Conservation (phyloP, 2,797 vertebrate genomes). For the Pangasius sanitwongsei region DNA sequence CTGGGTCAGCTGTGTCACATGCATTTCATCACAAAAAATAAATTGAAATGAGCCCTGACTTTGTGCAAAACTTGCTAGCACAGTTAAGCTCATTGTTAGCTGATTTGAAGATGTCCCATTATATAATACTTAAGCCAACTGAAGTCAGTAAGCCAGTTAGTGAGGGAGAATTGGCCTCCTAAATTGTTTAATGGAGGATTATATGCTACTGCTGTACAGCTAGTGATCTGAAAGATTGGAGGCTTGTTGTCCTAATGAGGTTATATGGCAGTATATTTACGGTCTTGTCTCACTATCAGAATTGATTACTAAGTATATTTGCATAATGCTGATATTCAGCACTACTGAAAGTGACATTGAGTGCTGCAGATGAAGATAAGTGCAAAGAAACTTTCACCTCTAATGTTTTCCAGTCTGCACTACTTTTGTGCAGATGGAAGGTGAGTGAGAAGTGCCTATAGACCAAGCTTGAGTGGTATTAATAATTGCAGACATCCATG, state of each 20-base stretch:
- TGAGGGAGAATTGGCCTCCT: slow-evolving; percentile 62
- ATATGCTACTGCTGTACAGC: slow-evolving; percentile 66
- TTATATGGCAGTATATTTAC: slow-evolving; percentile 43
- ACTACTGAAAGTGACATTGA: slow-evolving; percentile 29
- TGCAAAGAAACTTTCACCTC: slow-evolving; percentile 56
- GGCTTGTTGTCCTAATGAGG: slow-evolving; percentile 71
- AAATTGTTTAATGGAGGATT: slow-evolving; percentile 70
- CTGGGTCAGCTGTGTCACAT: slow-evolving; percentile 39
- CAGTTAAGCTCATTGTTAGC: slow-evolving; percentile 58
- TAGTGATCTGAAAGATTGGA: slow-evolving; percentile 72
- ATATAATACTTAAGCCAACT: slow-evolving; percentile 60
- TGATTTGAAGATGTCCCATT: slow-evolving; percentile 55
- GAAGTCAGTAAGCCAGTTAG: slow-evolving; percentile 71
- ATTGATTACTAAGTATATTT: slow-evolving; percentile 48
- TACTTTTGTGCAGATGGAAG: slow-evolving; percentile 49
- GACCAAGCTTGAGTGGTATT: slow-evolving; percentile 49
- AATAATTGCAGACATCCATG: slow-evolving; percentile 58
- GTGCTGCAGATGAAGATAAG: slow-evolving; percentile 61
- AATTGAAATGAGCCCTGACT: slow-evolving; percentile 50
- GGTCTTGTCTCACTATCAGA: slow-evolving; percentile 45
- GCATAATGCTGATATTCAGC: slow-evolving; percentile 63
- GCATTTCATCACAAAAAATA: slow-evolving; percentile 52
- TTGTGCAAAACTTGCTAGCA: slow-evolving; percentile 59
- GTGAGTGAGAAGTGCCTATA: slow-evolving; percentile 32
- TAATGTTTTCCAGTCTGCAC: slow-evolving; percentile 23